phyloP scores from a whole-genome alignment of 2,797 vertebrate species.

The Pampus argenteus region DNA sequence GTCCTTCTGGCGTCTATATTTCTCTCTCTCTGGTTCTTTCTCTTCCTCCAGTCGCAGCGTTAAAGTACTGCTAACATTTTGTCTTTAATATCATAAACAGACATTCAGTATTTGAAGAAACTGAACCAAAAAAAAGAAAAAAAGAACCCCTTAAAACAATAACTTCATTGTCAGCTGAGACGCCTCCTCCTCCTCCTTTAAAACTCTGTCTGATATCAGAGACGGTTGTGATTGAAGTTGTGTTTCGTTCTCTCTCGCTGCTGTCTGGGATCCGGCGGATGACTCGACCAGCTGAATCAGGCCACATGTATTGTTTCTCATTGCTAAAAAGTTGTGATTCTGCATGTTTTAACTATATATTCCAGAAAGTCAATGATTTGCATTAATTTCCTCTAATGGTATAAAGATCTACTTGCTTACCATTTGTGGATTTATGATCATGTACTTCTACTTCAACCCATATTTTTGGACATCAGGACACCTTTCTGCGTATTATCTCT shows the following conservation, averaged over 20 bases:
- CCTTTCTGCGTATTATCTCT: neutral
- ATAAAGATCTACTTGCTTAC: neutral
- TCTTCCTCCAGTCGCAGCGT: neutral
- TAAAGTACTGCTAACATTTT: slow-evolving; percentile 4
- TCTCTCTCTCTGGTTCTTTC: neutral
- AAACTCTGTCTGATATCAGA: neutral
- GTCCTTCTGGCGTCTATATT: neutral
- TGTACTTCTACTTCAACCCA: neutral
- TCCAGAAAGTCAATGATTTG: neutral
- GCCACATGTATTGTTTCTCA: slow-evolving; percentile 48
- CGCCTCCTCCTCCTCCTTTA: neutral
- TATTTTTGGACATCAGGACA: neutral
- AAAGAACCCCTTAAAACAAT: too few species aligned
- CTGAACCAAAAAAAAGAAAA: too few species aligned
- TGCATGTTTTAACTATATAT: neutral
- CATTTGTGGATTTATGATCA: too few species aligned
- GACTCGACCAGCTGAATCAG: slow-evolving; percentile 17
- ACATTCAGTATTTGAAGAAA: neutral
- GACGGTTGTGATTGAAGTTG: slow-evolving; percentile 11
- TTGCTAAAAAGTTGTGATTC: neutral
- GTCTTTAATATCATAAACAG: too few species aligned
- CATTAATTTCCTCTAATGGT: neutral
- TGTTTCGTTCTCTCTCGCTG: neutral
- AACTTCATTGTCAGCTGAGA: neutral
- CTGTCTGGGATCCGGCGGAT: slow-evolving; percentile 15